A percentile compares a stretch with the other conserved stretches of the same genome.
These are phyloP conservation scores for Hippocampus mohnikei DNA, from an alignment of 2,113 vertebrate genomes.

Conservation along the genomic window DNA sequence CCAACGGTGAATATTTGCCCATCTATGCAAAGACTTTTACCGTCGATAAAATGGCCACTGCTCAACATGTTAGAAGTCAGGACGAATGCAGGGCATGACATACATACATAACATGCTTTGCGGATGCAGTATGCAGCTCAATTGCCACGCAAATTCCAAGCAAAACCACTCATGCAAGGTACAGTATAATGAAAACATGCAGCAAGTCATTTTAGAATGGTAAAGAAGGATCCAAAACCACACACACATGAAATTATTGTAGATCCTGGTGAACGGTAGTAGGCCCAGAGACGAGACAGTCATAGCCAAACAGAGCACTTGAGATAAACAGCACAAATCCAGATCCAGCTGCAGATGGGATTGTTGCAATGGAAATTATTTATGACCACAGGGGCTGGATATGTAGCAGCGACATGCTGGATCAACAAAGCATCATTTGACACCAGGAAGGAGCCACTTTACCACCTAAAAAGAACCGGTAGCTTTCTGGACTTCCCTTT, in stretches of 20 bases:
- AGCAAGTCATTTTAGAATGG: not conserved
- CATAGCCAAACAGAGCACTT: slow-evolving; percentile 15
- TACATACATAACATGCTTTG: not conserved
- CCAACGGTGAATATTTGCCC: not conserved
- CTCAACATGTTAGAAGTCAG: slow-evolving; percentile 15
- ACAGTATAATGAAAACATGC: not conserved
- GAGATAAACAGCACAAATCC: slow-evolving; percentile 32
- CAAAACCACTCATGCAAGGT: no score
- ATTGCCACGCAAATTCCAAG: not conserved
- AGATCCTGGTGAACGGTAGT: slow-evolving; percentile 13
- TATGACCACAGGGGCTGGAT: slow-evolving; percentile 25
- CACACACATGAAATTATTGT: not conserved
- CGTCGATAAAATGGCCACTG: slow-evolving; percentile 27
- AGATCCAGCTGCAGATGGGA: slow-evolving; percentile 35
- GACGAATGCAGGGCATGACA: slow-evolving; percentile 15
- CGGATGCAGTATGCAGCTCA: slow-evolving; percentile 4
- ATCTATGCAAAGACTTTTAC: slow-evolving; percentile 22
- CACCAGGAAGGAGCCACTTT: slow-evolving; percentile 28
- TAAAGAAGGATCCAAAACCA: not conserved
- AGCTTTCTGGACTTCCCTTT: not conserved
- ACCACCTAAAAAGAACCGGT: not conserved
- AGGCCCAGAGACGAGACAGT: slow-evolving; percentile 10
- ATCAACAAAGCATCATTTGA: slow-evolving; percentile 39
- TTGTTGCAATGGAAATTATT: slow-evolving; percentile 34
- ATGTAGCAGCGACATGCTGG: slow-evolving; percentile 29